Conservation (phyloP, 92 coral and sea anemone species). For the Umimayanthus chanpuru region DNA sequence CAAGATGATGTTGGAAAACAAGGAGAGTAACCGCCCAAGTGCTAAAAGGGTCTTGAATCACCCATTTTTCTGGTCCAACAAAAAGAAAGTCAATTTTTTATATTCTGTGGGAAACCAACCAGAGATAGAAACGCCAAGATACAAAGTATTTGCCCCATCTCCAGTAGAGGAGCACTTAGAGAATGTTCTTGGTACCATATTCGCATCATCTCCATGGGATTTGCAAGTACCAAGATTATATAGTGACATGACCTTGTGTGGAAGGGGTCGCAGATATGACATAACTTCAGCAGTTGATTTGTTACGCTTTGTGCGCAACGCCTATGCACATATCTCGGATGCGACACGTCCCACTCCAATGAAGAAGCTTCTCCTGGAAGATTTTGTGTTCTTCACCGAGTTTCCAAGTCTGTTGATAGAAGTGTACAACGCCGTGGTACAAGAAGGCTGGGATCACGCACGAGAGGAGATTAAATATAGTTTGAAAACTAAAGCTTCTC, state of each 20-base stretch:
- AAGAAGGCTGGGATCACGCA: background rate
- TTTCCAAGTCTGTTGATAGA: constrained; percentile 59
- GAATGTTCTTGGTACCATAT: background rate
- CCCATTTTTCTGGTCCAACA: constrained; percentile 69
- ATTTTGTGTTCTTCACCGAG: background rate
- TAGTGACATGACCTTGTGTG: constrained; percentile 20
- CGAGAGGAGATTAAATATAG: background rate
- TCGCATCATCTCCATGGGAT: constrained; percentile 18
- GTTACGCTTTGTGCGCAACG: constrained; percentile 69
- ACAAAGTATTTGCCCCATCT: background rate
- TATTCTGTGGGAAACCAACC: constrained; percentile 56
- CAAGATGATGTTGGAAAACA: constrained; percentile 12
- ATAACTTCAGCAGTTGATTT: constrained; percentile 59
- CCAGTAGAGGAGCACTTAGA: constrained; percentile 40
- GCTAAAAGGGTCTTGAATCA: constrained; percentile 35
- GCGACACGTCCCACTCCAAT: background rate
- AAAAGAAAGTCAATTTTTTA: constrained; percentile 52
- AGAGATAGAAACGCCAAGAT: constrained; percentile 50
- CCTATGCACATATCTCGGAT: constrained; percentile 46
- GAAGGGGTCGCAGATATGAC: constrained; percentile 32
- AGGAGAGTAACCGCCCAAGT: constrained; percentile 45
- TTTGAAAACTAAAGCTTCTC: background rate
- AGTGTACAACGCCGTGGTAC: constrained; percentile 37
- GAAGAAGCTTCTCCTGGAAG: constrained; percentile 14
- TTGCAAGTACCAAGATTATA: constrained; percentile 14